Conservation (phyloP, 23 tunicate genomes). For the Corella eumyota region DNA sequence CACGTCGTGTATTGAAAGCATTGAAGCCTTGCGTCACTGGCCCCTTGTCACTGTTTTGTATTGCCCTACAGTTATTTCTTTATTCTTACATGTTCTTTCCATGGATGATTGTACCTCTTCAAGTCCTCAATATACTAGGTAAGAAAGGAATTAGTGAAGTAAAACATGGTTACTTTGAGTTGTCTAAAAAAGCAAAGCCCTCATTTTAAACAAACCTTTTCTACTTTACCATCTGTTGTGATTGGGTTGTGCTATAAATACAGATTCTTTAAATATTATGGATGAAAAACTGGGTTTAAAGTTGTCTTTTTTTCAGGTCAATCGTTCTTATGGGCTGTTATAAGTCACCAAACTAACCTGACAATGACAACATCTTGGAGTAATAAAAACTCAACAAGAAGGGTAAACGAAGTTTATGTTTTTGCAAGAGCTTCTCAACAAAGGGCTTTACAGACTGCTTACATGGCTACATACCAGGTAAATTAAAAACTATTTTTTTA, state of each 20-base stretch:
- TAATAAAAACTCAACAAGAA: neutral
- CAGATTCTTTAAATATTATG: too few species aligned
- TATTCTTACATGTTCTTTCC: constrained; percentile 35
- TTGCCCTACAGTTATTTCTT: constrained; percentile 57
- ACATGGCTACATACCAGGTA: constrained; percentile 54
- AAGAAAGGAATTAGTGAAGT: neutral
- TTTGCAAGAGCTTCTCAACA: constrained; percentile 72
- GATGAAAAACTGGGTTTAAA: too few species aligned
- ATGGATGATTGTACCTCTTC: constrained; percentile 52
- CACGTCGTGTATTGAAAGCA: constrained; percentile 23
- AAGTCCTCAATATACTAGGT: constrained; percentile 54
- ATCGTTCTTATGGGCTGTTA: constrained; percentile 54
- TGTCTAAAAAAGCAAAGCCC: neutral
- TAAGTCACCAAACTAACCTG: constrained; percentile 44
- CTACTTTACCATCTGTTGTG: too few species aligned
- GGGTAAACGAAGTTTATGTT: constrained; percentile 36
- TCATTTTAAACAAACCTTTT: too few species aligned
- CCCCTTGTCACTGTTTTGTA: constrained; percentile 31
- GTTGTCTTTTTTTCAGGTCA: too few species aligned
- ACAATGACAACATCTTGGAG: constrained; percentile 34
- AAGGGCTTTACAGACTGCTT: constrained; percentile 41
- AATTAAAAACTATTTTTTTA: neutral
- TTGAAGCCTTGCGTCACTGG: constrained; percentile 25
- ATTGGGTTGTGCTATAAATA: too few species aligned
- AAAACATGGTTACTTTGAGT: neutral